Evolutionary conservation across 2,888 invertebrate species (phyloP), one percentile per base, ranked within the genome.

Genomic region (Oscheius sp.): DNA sequence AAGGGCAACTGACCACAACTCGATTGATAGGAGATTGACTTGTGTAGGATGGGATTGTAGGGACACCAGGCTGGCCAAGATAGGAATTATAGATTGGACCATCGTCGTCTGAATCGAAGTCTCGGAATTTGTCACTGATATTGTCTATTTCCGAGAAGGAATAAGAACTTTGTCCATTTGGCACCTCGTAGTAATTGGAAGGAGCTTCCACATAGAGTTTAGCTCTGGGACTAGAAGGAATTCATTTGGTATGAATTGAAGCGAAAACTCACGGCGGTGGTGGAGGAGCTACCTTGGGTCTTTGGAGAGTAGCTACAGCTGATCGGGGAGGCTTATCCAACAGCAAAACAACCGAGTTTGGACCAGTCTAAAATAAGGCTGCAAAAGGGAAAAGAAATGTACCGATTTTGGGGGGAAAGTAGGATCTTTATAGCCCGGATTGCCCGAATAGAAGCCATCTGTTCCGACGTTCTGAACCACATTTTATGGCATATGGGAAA

Each of bases 231-330:
- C 76, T 76, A 50, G 64, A 76, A 53, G 15, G 17, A 68, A n/a
- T 25, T 29, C n/a, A n/a, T n/a, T 1, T 53, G 12, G 23, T 25
- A 5, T 10, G 12, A 23, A 23, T 4, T 37, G 0, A 3, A 42
- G 31, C 25, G 12, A 42, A 61, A 65, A 63, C 74, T 61, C 27
- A 74, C 74, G 80, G 78, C 39, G 75, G 76, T 8, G 79, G 79
- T 42, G 80, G 79, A 1, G 79, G 80, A 10, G 80, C 75, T 48
- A 70, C 61, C 27, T 71, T 74, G 1, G 80, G 80, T 37, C 80
- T 61, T 39, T 74, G 73, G 29, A 79, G 70, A 0, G 75, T 79
- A 1, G 73, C 73, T 8, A 29, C 31, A 33, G 71, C 66, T 3
- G 64, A 64, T 31, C 66, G 72, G 27, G 70, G 67, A n/a, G 76